Conservation (phyloP, 1,140 invertebrate genomes). For the Heliconius eleuchia region DNA sequence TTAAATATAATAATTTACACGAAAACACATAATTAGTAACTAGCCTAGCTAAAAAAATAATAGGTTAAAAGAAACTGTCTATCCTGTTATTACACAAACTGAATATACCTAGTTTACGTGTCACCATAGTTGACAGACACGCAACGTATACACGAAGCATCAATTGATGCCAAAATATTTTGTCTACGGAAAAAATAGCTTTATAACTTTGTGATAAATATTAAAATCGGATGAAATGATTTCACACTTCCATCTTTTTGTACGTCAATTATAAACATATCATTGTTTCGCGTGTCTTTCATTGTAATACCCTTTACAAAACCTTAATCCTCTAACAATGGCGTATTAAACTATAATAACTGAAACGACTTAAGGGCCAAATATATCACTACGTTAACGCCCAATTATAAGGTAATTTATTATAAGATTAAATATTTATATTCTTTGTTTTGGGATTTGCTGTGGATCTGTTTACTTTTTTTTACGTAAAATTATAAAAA, state of each 20-base stretch:
- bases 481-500: no score
- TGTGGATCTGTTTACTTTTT: no score
- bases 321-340: constrained; percentile 71
- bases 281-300: constrained; percentile 71
- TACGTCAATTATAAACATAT: constrained; percentile 59
- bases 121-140: constrained; percentile 53
- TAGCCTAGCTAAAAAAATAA: constrained; percentile 6
- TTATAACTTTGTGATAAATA: constrained; percentile 16
- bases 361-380: constrained; percentile 56
- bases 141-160: constrained; percentile 46
- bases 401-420: constrained; percentile 27
- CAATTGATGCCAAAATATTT: constrained; percentile 39
- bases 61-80: constrained; percentile 44
- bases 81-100: constrained; percentile 45
- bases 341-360: constrained; percentile 65
- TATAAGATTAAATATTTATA: not conserved
- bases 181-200: constrained; percentile 20
- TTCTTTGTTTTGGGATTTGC: no score
- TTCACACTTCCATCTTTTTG: constrained; percentile 41
- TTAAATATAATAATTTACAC: not conserved
- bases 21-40: not conserved
- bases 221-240: constrained; percentile 13
- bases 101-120: constrained; percentile 63
- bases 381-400: constrained; percentile 36
- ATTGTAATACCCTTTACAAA: constrained; percentile 73